A percentile compares a stretch with the other conserved stretches of the same genome.
Evolutionary conservation across 2,888 invertebrate genomes (phyloP).

Genomic region (Trisateles emortualis): DNA sequence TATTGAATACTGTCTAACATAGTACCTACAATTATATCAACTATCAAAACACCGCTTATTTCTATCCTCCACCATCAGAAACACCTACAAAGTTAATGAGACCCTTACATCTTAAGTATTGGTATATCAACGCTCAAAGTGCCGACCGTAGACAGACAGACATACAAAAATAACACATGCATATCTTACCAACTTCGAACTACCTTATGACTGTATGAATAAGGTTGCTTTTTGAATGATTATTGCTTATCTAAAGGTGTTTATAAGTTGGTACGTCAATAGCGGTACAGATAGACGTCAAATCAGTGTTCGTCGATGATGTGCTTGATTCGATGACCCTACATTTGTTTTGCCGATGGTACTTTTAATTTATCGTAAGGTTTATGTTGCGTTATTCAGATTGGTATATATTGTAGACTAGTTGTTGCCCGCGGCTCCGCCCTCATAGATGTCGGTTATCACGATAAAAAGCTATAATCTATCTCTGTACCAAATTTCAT

Average conservation of each 20-base stretch:
- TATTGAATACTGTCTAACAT: background rate
- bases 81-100: conserved; percentile 56
- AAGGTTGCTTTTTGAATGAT: conserved; percentile 20
- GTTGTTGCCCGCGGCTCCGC: no score
- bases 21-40: conserved; percentile 12
- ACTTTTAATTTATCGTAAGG: conserved; percentile 24
- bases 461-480: no score
- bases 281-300: conserved; percentile 40
- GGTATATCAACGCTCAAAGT: conserved; percentile 52
- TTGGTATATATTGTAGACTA: no score
- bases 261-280: conserved; percentile 34
- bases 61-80: conserved; percentile 38
- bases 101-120: conserved; percentile 51
- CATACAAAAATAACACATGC: conserved; percentile 21
- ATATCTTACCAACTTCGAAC: conserved; percentile 1
- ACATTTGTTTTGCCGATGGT: conserved; percentile 43
- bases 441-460: no score
- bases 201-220: background rate
- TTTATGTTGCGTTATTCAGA: conserved; percentile 7
- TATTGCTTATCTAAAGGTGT: background rate
- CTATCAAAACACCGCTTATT: conserved; percentile 35
- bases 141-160: conserved; percentile 39
- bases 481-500: no score
- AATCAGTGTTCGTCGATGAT: conserved; percentile 46
- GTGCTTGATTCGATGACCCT: conserved; percentile 47